phyloP scores from a whole-genome alignment of 2,888 invertebrate species.

The Labia minor region DNA sequence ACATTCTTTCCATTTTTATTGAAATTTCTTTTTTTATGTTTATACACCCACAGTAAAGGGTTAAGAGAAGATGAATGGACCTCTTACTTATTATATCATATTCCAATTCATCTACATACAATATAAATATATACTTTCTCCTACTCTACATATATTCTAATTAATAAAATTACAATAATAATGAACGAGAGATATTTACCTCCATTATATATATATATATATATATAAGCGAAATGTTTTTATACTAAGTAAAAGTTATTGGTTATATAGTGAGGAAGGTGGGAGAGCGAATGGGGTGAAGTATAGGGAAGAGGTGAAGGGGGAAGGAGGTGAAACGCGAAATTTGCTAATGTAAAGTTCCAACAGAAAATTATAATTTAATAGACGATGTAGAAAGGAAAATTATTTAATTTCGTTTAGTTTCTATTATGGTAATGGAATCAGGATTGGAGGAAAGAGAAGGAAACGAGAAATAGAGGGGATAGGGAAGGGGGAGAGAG shows the following conservation, averaged over 20 bases:
- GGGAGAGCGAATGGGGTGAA: no score
- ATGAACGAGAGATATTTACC: constrained; percentile 27
- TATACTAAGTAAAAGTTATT: constrained; percentile 25
- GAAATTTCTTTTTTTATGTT: background rate
- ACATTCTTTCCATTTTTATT: background rate
- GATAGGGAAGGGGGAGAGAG: constrained; percentile 15
- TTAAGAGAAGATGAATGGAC: background rate
- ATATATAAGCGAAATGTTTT: constrained; percentile 18
- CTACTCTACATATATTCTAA: constrained; percentile 24
- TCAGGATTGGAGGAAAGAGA: constrained; percentile 22
- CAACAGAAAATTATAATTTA: constrained; percentile 26
- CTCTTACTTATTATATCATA: background rate
- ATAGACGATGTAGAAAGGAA: constrained; percentile 24
- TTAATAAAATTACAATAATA: constrained; percentile 27
- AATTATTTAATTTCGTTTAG: constrained; percentile 27
- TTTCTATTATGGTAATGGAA: constrained; percentile 28
- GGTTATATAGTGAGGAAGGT: constrained; percentile 21
- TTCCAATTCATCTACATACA: background rate
- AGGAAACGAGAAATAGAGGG: background rate
- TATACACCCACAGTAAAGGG: background rate
- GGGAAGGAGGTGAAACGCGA: constrained; percentile 18
- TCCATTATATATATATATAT: constrained; percentile 14
- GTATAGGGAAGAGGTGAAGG: no score
- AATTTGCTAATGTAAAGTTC: constrained; percentile 25
- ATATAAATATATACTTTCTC: background rate